Base-by-base conservation (phyloP, 1,140 invertebrate species). In the Drosophila carrolli region DNA sequence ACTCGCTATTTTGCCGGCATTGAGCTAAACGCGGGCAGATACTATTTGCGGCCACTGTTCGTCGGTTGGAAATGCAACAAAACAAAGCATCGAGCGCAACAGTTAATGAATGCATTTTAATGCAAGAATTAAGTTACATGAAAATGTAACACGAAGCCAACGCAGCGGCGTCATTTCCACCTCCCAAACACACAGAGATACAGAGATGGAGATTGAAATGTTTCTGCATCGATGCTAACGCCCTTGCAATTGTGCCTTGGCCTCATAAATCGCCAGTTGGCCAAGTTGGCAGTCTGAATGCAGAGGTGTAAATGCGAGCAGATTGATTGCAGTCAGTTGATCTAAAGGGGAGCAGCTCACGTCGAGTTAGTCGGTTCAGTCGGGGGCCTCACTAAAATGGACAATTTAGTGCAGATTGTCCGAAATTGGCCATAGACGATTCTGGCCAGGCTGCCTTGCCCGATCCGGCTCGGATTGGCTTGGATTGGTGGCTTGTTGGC, bases 41-140 rank as follows among this genome's bases (percentile, higher is more conserved):
- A 35, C 44, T 61, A 19, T 57, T 56, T 81, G 78, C 58, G 82
- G 82, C 79, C 66, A 48, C 51, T 67, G 79, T 65, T 55, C 62
- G 37, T 59, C 58, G 60, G 71, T 48, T 51, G 27, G 40, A 35
- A 63, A 57, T 56, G 47, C 59, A 61, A 55, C 47, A 48, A 63
- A 43, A 63, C 46, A 61, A 56, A 19, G 23, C 48, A 19, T 5
- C 48, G 29, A 53, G 14, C 2, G 50, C 50, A 76, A 78, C 84
- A 63, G 48, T 86, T 88, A 86, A 86, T 86, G 82, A 86, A 86
- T 86, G 75, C 83, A 86, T 75, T 86, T 85, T 86, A 86, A 86
- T 86, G 82, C 82, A 78, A 86, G 82, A 86, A 86, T 86, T 86
- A 86, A 86, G 83, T 86, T 86, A 86, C 82, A 88, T 79, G 59